A percentile compares a stretch with the other conserved stretches of the same genome.
phyloP scores from a whole-genome alignment of 2,113 vertebrate genomes.

The Gasterosteus aculeatus region DNA sequence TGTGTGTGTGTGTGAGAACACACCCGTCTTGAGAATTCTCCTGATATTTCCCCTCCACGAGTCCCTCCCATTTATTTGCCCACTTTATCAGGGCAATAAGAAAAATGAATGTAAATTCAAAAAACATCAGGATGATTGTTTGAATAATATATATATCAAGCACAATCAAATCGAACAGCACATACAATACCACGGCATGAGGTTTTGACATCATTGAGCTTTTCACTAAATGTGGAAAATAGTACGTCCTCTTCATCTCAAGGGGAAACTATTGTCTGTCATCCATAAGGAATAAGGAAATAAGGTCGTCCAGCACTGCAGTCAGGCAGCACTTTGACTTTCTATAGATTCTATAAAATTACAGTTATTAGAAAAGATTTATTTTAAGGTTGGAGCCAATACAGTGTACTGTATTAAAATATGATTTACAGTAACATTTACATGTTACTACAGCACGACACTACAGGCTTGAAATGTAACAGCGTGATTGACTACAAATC shows the following conservation, averaged over 20 bases:
- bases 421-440: neutral
- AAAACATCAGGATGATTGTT: neutral
- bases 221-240: neutral
- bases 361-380: neutral
- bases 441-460: neutral
- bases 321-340: neutral
- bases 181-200: neutral
- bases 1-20: slow-evolving; percentile 30
- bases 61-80: neutral
- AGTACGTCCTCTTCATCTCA: neutral
- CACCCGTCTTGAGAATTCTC: slow-evolving; percentile 11
- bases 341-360: neutral
- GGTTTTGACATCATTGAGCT: neutral
- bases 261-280: neutral
- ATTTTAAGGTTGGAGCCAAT: neutral
- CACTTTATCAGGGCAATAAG: neutral
- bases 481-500: slow-evolving; percentile 34
- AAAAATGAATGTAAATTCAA: neutral
- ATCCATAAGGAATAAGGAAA: neutral
- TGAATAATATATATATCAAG: neutral
- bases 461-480: neutral
- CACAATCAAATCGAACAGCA: neutral
- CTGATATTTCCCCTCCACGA: neutral
- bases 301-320: neutral
- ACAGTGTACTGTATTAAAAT: neutral